Evolutionary conservation across 2,888 invertebrate species (phyloP).

Genomic region (Eubasilissa splendida): DNA sequence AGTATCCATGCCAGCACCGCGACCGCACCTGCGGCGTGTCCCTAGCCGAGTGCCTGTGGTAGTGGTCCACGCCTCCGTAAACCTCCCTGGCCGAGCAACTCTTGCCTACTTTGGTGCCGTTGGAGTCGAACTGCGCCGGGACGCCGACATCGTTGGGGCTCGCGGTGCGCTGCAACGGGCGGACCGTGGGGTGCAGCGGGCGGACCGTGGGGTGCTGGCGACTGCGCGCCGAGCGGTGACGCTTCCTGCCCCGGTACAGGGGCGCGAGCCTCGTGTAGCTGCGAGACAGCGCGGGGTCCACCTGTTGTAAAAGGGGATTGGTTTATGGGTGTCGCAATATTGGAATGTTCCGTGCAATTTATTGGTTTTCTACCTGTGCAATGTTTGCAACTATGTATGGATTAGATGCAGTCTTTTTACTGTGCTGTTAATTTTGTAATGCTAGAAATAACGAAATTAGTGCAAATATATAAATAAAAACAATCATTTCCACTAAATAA

Average conservation of each 20-base stretch:
- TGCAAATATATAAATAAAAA: too few species aligned
- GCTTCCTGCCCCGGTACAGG: conserved; percentile 54
- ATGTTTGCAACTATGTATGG: too few species aligned
- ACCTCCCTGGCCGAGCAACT: conserved; percentile 61
- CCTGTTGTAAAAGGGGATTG: conserved; percentile 43
- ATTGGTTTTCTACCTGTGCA: too few species aligned
- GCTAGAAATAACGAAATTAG: too few species aligned
- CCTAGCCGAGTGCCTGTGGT: conserved; percentile 68
- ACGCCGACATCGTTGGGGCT: conserved; percentile 69
- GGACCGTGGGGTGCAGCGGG: conserved; percentile 40
- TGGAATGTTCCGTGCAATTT: too few species aligned
- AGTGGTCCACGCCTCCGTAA: conserved; percentile 69
- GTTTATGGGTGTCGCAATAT: not conserved
- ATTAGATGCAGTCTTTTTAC: too few species aligned
- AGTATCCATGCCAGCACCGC: conserved; percentile 18
- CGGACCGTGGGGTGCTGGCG: conserved; percentile 60
- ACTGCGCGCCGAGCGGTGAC: conserved; percentile 59
- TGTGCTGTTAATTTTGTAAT: too few species aligned
- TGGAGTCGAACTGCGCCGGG: conserved; percentile 71
- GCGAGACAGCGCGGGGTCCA: conserved; percentile 51
- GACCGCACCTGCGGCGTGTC: conserved; percentile 54
- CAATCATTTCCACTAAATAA: too few species aligned
- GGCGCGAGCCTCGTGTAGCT: conserved; percentile 56
- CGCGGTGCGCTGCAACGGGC: conserved; percentile 60
- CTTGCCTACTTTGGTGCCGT: conserved; percentile 61